Percentiles rank a stretch among this genome's conserved stretches.
Evolutionary conservation across 1,140 invertebrate species (phyloP).

Genomic region (Cyclina sinensis): DNA sequence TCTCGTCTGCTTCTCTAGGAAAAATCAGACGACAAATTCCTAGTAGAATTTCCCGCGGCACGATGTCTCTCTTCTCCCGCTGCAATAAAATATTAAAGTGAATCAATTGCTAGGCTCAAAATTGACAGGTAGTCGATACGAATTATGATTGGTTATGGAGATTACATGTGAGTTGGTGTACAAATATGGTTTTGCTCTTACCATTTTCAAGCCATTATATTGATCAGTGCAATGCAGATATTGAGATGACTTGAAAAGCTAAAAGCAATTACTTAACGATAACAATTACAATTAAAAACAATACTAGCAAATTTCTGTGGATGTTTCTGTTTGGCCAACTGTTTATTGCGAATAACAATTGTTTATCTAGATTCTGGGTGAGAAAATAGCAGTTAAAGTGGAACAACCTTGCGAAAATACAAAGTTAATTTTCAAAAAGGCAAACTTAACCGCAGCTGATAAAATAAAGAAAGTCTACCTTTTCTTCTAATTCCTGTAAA

Average conservation of each 20-base stretch:
- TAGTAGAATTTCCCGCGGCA: constrained; percentile 32
- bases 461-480: too few species aligned
- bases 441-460: too few species aligned
- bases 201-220: background rate
- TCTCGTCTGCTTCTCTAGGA: constrained; percentile 10
- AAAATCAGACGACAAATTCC: constrained; percentile 29
- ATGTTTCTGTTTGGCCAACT: too few species aligned
- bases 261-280: too few species aligned
- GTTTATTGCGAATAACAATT: too few species aligned
- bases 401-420: too few species aligned
- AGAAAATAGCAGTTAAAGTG: too few species aligned
- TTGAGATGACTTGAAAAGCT: background rate
- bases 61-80: constrained; percentile 4
- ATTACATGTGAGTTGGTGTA: constrained; percentile 1
- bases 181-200: background rate
- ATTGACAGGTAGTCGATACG: constrained; percentile 46
- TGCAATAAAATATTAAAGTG: constrained; percentile 50
- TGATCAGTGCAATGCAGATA: background rate
- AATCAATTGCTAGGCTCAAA: constrained; percentile 50
- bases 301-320: too few species aligned
- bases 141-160: constrained; percentile 30
- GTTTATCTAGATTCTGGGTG: too few species aligned
- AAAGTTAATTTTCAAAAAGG: too few species aligned
- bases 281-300: too few species aligned
- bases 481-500: too few species aligned